These are phyloP conservation scores for Busseola fusca DNA, from an alignment of 2,888 invertebrate genomes.

Conservation along the genomic window DNA sequence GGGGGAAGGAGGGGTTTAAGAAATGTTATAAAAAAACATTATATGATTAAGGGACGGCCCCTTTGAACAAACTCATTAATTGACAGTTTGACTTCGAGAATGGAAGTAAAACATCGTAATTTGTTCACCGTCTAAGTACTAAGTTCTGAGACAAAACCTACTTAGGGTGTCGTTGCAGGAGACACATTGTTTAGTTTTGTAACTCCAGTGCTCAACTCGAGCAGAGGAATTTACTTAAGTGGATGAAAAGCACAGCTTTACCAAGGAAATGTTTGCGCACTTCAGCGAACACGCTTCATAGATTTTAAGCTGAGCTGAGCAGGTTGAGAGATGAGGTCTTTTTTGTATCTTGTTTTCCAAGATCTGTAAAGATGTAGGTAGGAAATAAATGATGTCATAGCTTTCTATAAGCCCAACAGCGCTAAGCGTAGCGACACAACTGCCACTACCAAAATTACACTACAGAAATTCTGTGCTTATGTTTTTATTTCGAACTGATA, in stretches of 20 bases:
- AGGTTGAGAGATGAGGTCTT: constrained; percentile 19
- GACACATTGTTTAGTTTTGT: constrained; percentile 63
- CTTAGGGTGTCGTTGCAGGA: constrained; percentile 58
- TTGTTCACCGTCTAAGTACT: constrained; percentile 43
- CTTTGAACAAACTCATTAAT: constrained; percentile 34
- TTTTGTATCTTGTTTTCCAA: constrained; percentile 16
- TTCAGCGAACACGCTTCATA: constrained; percentile 44
- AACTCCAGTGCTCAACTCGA: constrained; percentile 57
- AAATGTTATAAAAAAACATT: too few species aligned
- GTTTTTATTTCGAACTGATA: not conserved
- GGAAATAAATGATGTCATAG: not conserved
- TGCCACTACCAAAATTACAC: not conserved
- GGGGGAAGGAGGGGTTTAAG: too few species aligned
- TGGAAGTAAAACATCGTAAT: constrained; percentile 55
- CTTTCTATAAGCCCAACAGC: not conserved
- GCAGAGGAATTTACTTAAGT: constrained; percentile 63
- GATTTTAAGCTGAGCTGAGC: constrained; percentile 30
- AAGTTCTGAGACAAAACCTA: constrained; percentile 62
- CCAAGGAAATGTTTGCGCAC: constrained; percentile 52
- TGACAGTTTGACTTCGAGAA: constrained; percentile 43
- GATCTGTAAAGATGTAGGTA: not conserved
- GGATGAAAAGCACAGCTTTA: constrained; percentile 58
- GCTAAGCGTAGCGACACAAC: not conserved
- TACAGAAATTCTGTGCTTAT: not conserved
- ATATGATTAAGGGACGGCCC: too few species aligned